These are phyloP conservation scores for Halesus radiatus DNA, from an alignment of 1,140 invertebrate species.

Conservation along the genomic window DNA sequence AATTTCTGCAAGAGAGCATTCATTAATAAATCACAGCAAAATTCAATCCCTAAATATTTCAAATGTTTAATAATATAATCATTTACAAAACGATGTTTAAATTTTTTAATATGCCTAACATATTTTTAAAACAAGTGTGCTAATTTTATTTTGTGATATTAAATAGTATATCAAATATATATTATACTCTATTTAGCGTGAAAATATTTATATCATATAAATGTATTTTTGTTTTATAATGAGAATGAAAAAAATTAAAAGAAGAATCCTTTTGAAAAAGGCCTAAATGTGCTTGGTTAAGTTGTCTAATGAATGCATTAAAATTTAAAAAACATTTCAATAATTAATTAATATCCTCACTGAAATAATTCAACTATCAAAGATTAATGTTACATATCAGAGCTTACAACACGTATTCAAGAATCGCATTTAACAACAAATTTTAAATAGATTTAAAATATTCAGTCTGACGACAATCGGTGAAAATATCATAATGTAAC, in stretches of 20 bases:
- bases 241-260: constrained; percentile 17
- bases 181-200: neutral
- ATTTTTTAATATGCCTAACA: constrained; percentile 8
- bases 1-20: neutral
- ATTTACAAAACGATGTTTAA: neutral
- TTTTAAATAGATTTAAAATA: constrained; percentile 17
- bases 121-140: constrained; percentile 17
- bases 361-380: constrained; percentile 7
- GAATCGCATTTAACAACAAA: constrained; percentile 5
- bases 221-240: constrained; percentile 25
- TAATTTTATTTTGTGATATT: constrained; percentile 35
- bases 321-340: neutral
- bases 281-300: constrained; percentile 1
- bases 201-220: constrained; percentile 6
- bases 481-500: neutral
- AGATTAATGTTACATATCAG: constrained; percentile 26
- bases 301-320: neutral
- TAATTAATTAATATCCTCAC: neutral
- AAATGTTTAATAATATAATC: neutral
- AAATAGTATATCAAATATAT: constrained; percentile 13
- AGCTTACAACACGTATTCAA: constrained; percentile 5
- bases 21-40: neutral
- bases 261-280: neutral
- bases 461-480: constrained; percentile 6
- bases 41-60: neutral